Percentiles rank a stretch among this genome's conserved stretches.
phyloP scores from a whole-genome alignment of 2,797 vertebrate species.

The Coracias cyanogaster region DNA sequence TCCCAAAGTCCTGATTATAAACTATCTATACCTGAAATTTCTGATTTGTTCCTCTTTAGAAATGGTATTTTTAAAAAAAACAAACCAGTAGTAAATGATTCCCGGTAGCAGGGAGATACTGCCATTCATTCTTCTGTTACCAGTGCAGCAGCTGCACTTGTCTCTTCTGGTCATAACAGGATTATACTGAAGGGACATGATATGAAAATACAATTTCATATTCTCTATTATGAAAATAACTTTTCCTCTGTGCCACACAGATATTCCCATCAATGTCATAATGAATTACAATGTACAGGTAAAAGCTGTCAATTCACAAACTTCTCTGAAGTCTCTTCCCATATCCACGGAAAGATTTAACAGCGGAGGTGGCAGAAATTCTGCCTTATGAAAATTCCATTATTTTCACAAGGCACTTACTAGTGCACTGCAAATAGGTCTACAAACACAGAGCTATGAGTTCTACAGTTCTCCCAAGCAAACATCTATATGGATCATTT shows the following conservation, averaged over 20 bases:
- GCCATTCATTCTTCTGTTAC: background rate
- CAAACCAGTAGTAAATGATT: background rate
- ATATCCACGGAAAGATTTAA: background rate
- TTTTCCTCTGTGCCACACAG: background rate
- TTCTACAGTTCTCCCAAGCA: background rate
- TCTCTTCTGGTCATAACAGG: background rate
- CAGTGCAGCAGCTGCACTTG: background rate
- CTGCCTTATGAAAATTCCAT: background rate
- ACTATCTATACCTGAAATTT: background rate
- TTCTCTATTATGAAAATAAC: slow-evolving; percentile 5
- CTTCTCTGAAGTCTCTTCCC: background rate
- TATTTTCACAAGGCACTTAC: background rate
- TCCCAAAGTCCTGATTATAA: background rate
- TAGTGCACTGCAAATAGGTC: background rate
- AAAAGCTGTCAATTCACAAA: background rate
- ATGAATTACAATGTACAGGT: background rate
- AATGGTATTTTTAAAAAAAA: background rate
- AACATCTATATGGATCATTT: background rate
- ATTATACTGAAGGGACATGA: background rate
- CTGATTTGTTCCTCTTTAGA: background rate
- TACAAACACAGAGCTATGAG: background rate
- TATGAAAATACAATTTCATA: background rate
- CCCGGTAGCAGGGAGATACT: background rate
- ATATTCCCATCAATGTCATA: background rate
- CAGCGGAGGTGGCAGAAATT: background rate